Conservation (phyloP, 2,888 invertebrate genomes). For the Lithophane semibrunnea region DNA sequence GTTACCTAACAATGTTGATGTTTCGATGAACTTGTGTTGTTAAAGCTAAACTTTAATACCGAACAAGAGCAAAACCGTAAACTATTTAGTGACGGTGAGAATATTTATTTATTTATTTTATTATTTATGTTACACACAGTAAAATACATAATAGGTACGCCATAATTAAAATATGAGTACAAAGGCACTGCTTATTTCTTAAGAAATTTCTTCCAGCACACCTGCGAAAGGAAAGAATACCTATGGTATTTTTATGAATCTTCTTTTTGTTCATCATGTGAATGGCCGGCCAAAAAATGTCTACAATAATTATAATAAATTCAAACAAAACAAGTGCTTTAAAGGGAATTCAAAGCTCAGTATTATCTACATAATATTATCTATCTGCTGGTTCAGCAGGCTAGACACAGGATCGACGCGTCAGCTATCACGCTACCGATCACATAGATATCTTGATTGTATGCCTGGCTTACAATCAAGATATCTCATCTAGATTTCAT, state of each 20-base stretch:
- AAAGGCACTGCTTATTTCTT: no score
- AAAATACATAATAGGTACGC: no score
- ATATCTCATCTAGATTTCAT: slow-evolving; percentile 20
- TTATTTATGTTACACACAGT: no score
- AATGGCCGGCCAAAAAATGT: neutral
- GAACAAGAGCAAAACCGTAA: neutral
- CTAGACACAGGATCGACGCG: neutral
- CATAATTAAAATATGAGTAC: no score
- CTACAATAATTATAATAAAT: neutral
- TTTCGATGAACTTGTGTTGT: neutral
- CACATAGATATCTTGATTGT: no score
- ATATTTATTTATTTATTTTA: no score
- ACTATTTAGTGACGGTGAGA: neutral
- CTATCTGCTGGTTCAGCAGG: neutral
- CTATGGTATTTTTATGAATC: no score
- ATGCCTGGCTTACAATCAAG: slow-evolving; percentile 15
- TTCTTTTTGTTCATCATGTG: no score
- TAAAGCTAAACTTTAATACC: neutral
- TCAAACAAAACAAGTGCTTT: neutral
- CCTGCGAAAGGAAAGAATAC: no score
- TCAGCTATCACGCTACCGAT: neutral
- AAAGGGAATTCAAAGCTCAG: neutral
- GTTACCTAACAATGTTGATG: neutral
- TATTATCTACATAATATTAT: neutral
- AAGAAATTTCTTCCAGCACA: no score